Base-by-base conservation (phyloP, 53 echinoderm and acorn worm species). In the Paelopatides confundens region DNA sequence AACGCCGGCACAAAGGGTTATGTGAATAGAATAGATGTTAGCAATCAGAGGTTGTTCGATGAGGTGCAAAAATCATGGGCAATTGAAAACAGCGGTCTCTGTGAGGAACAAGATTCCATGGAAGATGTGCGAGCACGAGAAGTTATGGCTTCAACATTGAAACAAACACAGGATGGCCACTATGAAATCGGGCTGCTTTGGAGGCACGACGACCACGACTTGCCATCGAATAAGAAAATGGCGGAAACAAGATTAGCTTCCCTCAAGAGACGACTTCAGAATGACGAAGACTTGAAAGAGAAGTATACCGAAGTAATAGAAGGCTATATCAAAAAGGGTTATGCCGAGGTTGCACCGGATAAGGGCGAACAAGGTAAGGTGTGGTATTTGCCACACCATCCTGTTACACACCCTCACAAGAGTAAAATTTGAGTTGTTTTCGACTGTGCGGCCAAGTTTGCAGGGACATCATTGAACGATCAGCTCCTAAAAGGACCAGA, bases 311-410 rank as follows among this genome's bases (percentile, higher is more conserved):
- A 71, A 14, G 76, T 53, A 35, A 66, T 81, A 4, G 26, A 12
- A 12, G 71, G 71, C 43, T 50, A 48, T 7, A 48, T 86, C 14
- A 2, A 17, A 21, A 86, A 86, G 36, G 69, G 54, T 15, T 86
- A 86, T 71, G 86, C 86, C n/a, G 86, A 86, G 18, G 12, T 71
- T 10, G 86, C 71, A 5, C 34, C 46, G 17, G 71, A 71, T 14
- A 50, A 67, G 18, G 29, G 67, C 6, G 28, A 27, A 9, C 11
- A 50, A 4, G 35, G 28, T 24, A 40, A n/a, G 38, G 85, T 79
- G 2, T 95, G 94, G 92, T 92, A 89, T 36, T 43, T 92, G 1
- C 92, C 92, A 2, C 94, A 94, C 31, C 87, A 92, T 65, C 83
- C 86, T 35, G 89, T 94, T 3, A 9, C 86, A 5, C 65, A 83